These are phyloP conservation scores for Ceratitis capitata DNA, from an alignment of 1,140 invertebrate species.

Conservation along the genomic window DNA sequence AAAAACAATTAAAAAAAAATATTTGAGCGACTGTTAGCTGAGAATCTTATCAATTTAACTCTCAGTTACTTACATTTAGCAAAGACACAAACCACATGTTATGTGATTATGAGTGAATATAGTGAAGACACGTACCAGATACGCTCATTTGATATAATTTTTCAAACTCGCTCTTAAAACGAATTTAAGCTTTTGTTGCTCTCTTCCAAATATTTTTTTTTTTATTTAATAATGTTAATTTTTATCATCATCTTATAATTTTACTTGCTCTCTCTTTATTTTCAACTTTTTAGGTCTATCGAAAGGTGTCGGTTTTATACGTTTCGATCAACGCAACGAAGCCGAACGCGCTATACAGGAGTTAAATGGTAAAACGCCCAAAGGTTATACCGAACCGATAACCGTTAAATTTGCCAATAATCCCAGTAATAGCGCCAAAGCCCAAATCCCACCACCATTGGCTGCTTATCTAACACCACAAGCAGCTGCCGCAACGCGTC, in stretches of 20 bases:
- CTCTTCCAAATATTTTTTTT: neutral
- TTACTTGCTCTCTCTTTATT: neutral
- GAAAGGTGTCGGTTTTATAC: conserved; percentile 72
- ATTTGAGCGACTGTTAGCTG: neutral
- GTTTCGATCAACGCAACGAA: conserved; percentile 71
- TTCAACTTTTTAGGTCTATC: conserved; percentile 69
- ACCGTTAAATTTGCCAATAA: conserved; percentile 73
- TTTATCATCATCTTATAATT: neutral
- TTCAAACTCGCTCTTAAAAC: neutral
- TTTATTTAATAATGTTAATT: conserved; percentile 15
- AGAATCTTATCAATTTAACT: neutral
- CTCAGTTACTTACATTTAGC: neutral
- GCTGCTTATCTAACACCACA: conserved; percentile 68
- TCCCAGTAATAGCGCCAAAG: conserved; percentile 72
- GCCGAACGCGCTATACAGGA: conserved; percentile 72
- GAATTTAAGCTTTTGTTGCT: neutral
- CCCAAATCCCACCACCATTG: conserved; percentile 67
- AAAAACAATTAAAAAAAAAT: too few species aligned
- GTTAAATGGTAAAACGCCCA: conserved; percentile 71
- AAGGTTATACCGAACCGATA: conserved; percentile 70
- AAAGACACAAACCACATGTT: neutral
- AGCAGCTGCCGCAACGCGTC: conserved; percentile 60
- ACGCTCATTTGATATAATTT: too few species aligned
- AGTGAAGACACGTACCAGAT: neutral
- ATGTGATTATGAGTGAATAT: neutral